Evolutionary conservation across 2,888 invertebrate genomes (phyloP).

Genomic region (Cremastobaeus sp.): DNA sequence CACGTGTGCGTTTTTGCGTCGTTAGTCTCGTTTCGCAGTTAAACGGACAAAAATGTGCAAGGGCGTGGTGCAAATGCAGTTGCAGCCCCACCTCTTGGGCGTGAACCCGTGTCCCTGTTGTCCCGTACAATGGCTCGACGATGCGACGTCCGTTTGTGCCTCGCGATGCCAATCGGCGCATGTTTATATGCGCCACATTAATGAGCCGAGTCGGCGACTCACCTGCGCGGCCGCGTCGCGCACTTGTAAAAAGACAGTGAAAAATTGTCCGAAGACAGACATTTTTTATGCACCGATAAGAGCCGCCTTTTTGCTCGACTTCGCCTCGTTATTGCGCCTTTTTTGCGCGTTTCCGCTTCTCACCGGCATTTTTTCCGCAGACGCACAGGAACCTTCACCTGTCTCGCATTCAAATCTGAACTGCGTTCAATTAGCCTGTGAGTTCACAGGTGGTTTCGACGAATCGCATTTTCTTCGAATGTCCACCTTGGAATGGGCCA

Average conservation of each 20-base stretch:
- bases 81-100: conserved; percentile 70
- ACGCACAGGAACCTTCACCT: conserved; percentile 54
- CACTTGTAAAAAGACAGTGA: conserved; percentile 56
- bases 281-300: conserved; percentile 53
- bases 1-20: conserved; percentile 50
- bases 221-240: conserved; percentile 61
- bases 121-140: conserved; percentile 62
- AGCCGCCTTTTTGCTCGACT: conserved; percentile 26
- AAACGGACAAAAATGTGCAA: conserved; percentile 67
- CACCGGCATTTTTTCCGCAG: conserved; percentile 23
- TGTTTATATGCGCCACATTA: conserved; percentile 62
- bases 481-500: no score
- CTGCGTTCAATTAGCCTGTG: conserved; percentile 61
- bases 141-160: conserved; percentile 60
- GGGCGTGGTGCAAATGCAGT: conserved; percentile 71
- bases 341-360: conserved; percentile 42
- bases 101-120: conserved; percentile 65
- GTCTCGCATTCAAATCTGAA: conserved; percentile 62
- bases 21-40: conserved; percentile 62
- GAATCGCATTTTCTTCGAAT: conserved; percentile 6
- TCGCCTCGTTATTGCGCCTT: conserved; percentile 36
- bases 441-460: conserved; percentile 59
- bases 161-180: conserved; percentile 61
- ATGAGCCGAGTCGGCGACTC: conserved; percentile 65
- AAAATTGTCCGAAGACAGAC: conserved; percentile 56